These are phyloP conservation scores for Takifugu ocellatus DNA, from an alignment of 2,797 vertebrate genomes.

Conservation along the genomic window DNA sequence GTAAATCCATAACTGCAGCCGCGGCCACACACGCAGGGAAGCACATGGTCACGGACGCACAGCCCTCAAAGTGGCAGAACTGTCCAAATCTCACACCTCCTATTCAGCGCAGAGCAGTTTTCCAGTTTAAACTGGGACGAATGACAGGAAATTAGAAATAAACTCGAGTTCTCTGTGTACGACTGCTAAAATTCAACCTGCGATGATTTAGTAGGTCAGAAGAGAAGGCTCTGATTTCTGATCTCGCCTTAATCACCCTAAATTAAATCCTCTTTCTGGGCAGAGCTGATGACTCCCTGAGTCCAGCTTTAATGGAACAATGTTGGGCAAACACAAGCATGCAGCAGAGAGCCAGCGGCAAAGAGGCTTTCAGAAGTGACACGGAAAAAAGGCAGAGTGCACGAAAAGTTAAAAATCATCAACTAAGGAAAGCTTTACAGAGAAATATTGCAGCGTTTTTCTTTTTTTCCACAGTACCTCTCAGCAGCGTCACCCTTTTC, in stretches of 20 bases:
- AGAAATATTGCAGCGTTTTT: slow-evolving; percentile 26
- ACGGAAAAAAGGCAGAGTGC: slow-evolving; percentile 6
- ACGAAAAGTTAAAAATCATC: slow-evolving; percentile 10
- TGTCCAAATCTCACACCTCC: neutral
- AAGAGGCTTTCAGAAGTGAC: neutral
- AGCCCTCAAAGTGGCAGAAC: neutral
- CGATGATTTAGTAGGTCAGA: slow-evolving; percentile 50
- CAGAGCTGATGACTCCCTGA: slow-evolving; percentile 15
- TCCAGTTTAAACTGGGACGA: neutral
- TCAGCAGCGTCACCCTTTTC: slow-evolving; percentile 61
- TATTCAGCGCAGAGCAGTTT: neutral
- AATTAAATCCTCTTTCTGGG: slow-evolving; percentile 50
- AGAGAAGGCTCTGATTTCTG: slow-evolving; percentile 32
- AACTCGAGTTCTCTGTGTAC: neutral
- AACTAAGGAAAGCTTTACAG: slow-evolving; percentile 1
- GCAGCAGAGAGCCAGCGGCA: neutral
- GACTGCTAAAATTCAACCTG: no score
- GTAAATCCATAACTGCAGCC: neutral
- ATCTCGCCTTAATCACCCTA: slow-evolving; percentile 43
- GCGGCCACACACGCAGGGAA: neutral
- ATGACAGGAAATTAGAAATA: slow-evolving; percentile 55
- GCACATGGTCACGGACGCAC: neutral
- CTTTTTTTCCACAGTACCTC: slow-evolving; percentile 57
- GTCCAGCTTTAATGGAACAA: slow-evolving; percentile 36
- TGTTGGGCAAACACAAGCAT: no score